phyloP scores from a whole-genome alignment of 1,140 invertebrate species.

The Drosophila subobscura region DNA sequence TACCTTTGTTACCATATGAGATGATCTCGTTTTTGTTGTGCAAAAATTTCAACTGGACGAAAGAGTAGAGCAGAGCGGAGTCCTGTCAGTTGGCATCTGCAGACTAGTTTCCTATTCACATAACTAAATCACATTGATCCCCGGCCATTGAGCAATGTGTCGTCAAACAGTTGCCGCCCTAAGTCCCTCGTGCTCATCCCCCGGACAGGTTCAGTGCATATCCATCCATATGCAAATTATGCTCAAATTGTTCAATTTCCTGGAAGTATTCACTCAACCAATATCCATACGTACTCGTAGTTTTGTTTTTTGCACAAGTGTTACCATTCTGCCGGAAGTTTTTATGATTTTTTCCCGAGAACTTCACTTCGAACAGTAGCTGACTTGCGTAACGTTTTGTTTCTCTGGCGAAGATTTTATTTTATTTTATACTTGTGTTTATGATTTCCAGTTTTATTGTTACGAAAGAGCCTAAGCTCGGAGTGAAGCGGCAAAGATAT shows the following conservation, averaged over 20 bases:
- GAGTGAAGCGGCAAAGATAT: constrained; percentile 22
- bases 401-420: constrained; percentile 39
- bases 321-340: constrained; percentile 51
- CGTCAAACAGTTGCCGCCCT: constrained; percentile 79
- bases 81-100: constrained; percentile 39
- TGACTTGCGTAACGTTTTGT: constrained; percentile 69
- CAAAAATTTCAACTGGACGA: constrained; percentile 37
- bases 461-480: constrained; percentile 14
- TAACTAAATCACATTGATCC: constrained; percentile 61
- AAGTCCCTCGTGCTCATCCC: constrained; percentile 42
- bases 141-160: constrained; percentile 77
- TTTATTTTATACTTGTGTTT: constrained; percentile 33
- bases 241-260: constrained; percentile 77
- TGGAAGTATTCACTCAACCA: constrained; percentile 52
- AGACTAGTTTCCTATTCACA: constrained; percentile 37
- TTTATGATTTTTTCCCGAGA: constrained; percentile 66
- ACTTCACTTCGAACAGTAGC: constrained; percentile 62
- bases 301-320: constrained; percentile 65
- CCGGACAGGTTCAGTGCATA: constrained; percentile 17
- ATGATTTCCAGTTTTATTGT: constrained; percentile 71
- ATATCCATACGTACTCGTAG: constrained; percentile 15
- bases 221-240: constrained; percentile 68
- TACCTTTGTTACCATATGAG: constrained; percentile 67
- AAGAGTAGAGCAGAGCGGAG: constrained; percentile 47
- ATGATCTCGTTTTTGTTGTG: constrained; percentile 74